A percentile compares a stretch with the other conserved stretches of the same genome.
phyloP scores from a whole-genome alignment of 2,113 vertebrate species.

The Desmodus rotundus region DNA sequence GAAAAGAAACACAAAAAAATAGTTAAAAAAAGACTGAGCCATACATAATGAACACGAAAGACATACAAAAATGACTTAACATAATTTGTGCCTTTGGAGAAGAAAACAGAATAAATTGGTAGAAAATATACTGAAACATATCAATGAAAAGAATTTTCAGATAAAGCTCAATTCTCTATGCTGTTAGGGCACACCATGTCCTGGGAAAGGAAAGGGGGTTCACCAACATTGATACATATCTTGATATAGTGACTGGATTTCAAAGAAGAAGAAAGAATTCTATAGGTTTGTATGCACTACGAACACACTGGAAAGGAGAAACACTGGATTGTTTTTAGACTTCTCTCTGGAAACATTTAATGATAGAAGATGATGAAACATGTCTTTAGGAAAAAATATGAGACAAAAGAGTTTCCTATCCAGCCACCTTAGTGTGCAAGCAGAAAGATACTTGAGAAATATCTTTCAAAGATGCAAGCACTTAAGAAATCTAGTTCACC shows the following conservation, averaged over 20 bases:
- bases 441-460: not conserved
- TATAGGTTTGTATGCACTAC: not conserved
- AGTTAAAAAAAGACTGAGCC: not conserved
- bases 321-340: not conserved
- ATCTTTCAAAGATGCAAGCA: not conserved
- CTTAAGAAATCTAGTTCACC: not conserved
- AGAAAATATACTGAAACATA: not conserved
- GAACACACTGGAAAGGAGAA: not conserved
- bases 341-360: not conserved
- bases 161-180: not conserved
- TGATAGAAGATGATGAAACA: not conserved
- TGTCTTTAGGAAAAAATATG: not conserved
- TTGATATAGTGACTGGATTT: not conserved
- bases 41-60: not conserved
- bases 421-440: not conserved
- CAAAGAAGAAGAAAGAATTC: not conserved
- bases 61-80: not conserved
- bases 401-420: not conserved
- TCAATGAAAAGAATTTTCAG: not conserved
- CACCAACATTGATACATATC: not conserved
- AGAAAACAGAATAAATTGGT: not conserved
- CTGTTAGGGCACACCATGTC: too few relatives aligned
- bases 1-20: not conserved
- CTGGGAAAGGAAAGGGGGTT: not conserved
- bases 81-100: not conserved